Base-by-base conservation (phyloP, 2,888 invertebrate species). In the Drosophila infuscata region DNA sequence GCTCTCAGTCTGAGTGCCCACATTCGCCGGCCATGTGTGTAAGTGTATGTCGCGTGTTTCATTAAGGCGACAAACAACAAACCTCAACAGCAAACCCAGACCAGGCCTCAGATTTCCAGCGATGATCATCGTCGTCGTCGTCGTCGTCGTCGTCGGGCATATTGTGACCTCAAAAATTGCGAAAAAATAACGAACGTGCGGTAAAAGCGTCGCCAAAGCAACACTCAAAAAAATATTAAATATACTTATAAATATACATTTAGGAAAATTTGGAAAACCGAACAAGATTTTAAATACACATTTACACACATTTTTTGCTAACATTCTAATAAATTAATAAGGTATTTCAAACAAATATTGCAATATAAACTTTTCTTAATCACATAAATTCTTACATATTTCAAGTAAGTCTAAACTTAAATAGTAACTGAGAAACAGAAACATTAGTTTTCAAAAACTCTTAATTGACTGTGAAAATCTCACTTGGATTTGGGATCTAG, bases 31-130 rank as follows among this genome's bases (percentile, higher is more conserved):
- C 43, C 72, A 76, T 76, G 77, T 79, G 79, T 81, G 79, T 81
- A 74, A 73, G 82, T 74, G 89, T 83, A 81, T 87, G 90, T 87
- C 85, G 89, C 89, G 90, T 88, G 87, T 90, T 87, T 87, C 87
- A 87, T 87, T 90, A 87, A 88, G 90, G 88, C 90, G 88, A 88
- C 88, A 89, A 89, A 88, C 89, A 89, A 84, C 80, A 65, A 82
- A 79, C 71, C 79, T 65, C 74, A 71, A 67, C 74, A 60, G 64
- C 73, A 53, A 69, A 58, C 74, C 67, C 73, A 81, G 70, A 79
- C 76, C 76, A 64, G 79, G 82, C 79, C 82, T 81, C 81, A 89
- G 85, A 85, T 85, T 89, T 89, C 89, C 88, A 88, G 83, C 88
- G 85, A 86, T 89, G 89, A 89, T 89, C 89, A 79, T 74, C 72